Base-by-base conservation (phyloP, 1,140 invertebrate genomes). In the Meteorus sp. region DNA sequence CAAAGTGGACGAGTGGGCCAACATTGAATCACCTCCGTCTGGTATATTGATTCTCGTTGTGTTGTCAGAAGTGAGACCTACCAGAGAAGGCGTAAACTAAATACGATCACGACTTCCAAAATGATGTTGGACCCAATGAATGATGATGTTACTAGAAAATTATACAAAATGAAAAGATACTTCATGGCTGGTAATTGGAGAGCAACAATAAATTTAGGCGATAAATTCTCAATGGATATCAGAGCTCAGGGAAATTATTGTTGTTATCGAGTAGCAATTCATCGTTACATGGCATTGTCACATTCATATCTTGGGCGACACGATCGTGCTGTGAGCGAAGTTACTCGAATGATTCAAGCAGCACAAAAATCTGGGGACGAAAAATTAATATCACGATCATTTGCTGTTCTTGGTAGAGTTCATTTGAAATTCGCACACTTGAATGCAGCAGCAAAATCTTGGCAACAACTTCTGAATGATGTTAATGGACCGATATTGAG, bases 341-440 rank as follows among this genome's bases (percentile, higher is more conserved):
- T 65, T 0, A 52, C 65, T 0, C 64, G 50, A 11, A 63, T 75
- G 66, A 47, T 75, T 0, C 53, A 64, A 3, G 8, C 62, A 0
- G 65, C 73, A 17, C 65, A 60, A 56, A 51, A 50, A 11, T 63
- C 43, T 1, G 52, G 39, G 0, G 56, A 75, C 9, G n/a, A 31
- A 2, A 31, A 61, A 1, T 58, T 66, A 7, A 25, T 67, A 13
- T 64, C 65, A 6, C 43, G 60, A 3, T 60, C 71, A 0, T 25
- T 75, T 7, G 56, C 62, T 1, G 68, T 63, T 0, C 22, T 76
- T 4, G 74, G 72, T 3, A 71, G 62, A 43, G 69, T 75, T 8
- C 75, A 77, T 20, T 31, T 77, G 5, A 68, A 51, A 8, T 75
- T 74, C n/a, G 65, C 66, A 0, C 69, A 75, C 51, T 20, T 75